Evolutionary conservation across 1,140 invertebrate species (phyloP), one percentile per base, ranked within the genome.

Genomic region (Tetramorium alpestre): DNA sequence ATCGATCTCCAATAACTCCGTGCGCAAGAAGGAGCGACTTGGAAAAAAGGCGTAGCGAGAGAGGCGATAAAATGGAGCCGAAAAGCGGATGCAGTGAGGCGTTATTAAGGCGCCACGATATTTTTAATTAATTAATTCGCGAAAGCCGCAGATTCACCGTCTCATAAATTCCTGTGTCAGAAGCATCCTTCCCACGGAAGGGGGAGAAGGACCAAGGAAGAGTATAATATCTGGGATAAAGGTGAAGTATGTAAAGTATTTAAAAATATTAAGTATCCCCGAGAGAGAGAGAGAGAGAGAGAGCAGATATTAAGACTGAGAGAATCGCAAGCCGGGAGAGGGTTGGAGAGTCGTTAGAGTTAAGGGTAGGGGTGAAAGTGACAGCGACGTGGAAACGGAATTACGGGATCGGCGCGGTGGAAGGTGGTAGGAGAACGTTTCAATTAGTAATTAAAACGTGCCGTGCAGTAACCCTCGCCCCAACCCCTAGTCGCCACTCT

Each of bases 371-470:
- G 44, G 58, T 70, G 58, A 78, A 88, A 86, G 84, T 51, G 67
- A 88, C 85, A 78, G 58, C 80, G 41, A 88, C 58, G 82, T 54
- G 87, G 86, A 85, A 85, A 84, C 86, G 56, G 87, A 89, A 85
- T 89, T 89, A 89, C 88, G 60, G 88, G 88, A 89, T 89, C 88
- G 88, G 88, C 82, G 60, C 78, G 70, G 87, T 85, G 64, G 51
- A 65, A 60, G 69, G 41, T 13, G 70, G 82, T 58, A 85, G 78
- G 86, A 86, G 92, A 92, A 93, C 90, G 89, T 93, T 94, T 94
- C 91, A 94, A 94, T 94, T 94, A 94, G 92, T 93, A 93, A 94
- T 94, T 94, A 92, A 94, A 94, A 93, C 92, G 93, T 92, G 87
- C 88, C 88, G 84, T 77, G 88, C 67, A 70, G 85, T 78, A 77